Evolutionary conservation across 2,888 invertebrate species (phyloP), one percentile per base, ranked within the genome.

Genomic region (Andricus curvator): DNA sequence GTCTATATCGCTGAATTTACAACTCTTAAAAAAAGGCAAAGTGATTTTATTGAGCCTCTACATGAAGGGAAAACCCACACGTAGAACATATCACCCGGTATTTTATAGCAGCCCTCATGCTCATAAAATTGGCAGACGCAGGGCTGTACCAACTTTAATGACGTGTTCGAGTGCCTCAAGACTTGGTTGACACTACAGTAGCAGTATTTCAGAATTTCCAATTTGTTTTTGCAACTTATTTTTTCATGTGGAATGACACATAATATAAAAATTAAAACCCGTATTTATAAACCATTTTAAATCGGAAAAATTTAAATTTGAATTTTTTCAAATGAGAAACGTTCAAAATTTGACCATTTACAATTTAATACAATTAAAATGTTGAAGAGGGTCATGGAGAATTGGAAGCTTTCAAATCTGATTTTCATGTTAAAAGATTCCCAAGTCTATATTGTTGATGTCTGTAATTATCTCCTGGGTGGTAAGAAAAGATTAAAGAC

Each of bases 101-200:
- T 74, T 74, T 74, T 74, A 74, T 74, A 74, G 74, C 56, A 74
- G 29, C 56, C 51, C 15, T 74, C 33, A n/a, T 74, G 74, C 74
- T 74, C 74, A 74, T 37, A 74, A 74, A 74, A 56, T 74, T 74
- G 37, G 51, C 56, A 60, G 74, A 33, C 56, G n/a, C 29, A 64
- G 74, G 56, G 74, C 74, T 33, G 33, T 56, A 37, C 51, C 37
- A 74, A 56, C 37, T 56, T 74, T 56, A 74, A 60, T 74, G 74
- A 74, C 13, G 74, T 74, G 74, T 60, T 74, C 13, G n/a, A 51
- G 51, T 51, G 37, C 74, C 74, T 56, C 4, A 37, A 56, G 56
- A 74, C n/a, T 51, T 51, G 48, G 70, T n/a, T 51, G 62, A 13
- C 22, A 62, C 25, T 62, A 13, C 13, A 51, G 29, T 25, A 48